A percentile compares a stretch with the other conserved stretches of the same genome.
Conservation (phyloP, 2,888 invertebrate genomes). For the Brenthis hecate region DNA sequence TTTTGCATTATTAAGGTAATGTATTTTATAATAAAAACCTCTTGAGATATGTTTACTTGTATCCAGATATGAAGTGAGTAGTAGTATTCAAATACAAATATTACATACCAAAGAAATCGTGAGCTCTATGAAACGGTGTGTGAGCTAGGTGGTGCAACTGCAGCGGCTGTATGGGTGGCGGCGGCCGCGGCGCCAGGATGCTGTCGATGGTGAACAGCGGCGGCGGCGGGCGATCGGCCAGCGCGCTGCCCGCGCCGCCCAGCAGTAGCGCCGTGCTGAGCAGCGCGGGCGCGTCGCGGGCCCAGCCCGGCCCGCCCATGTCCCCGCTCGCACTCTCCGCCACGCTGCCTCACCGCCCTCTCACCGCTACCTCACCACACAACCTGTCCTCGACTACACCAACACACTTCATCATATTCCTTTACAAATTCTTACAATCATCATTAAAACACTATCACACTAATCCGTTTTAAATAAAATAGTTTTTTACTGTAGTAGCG, state of each 20-base stretch:
- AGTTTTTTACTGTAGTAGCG: neutral
- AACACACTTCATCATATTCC: slow-evolving; percentile 42
- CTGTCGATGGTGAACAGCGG: slow-evolving; percentile 93
- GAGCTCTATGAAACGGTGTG: slow-evolving; percentile 86
- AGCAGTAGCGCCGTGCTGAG: slow-evolving; percentile 79
- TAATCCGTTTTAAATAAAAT: neutral
- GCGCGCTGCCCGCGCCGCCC: slow-evolving; percentile 59
- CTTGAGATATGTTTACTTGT: no score
- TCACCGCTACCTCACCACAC: slow-evolving; percentile 26
- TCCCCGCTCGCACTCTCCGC: slow-evolving; percentile 49
- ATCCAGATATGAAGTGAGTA: no score
- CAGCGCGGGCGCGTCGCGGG: slow-evolving; percentile 75
- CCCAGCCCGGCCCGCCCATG: slow-evolving; percentile 67
- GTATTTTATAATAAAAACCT: no score
- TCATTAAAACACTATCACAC: slow-evolving; percentile 32
- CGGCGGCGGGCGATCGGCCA: slow-evolving; percentile 76
- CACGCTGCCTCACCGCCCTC: slow-evolving; percentile 41
- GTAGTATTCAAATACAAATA: slow-evolving; percentile 1
- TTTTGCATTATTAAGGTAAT: no score
- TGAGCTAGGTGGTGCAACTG: slow-evolving; percentile 83
- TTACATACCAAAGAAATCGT: slow-evolving; percentile 91
- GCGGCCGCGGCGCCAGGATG: slow-evolving; percentile 89
- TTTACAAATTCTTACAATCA: slow-evolving; percentile 36
- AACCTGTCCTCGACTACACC: slow-evolving; percentile 28
- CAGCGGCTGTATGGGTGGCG: slow-evolving; percentile 82